A percentile compares a stretch with the other conserved stretches of the same genome.
Conservation (phyloP, 2,888 invertebrate genomes). For the Polyploca ridens region DNA sequence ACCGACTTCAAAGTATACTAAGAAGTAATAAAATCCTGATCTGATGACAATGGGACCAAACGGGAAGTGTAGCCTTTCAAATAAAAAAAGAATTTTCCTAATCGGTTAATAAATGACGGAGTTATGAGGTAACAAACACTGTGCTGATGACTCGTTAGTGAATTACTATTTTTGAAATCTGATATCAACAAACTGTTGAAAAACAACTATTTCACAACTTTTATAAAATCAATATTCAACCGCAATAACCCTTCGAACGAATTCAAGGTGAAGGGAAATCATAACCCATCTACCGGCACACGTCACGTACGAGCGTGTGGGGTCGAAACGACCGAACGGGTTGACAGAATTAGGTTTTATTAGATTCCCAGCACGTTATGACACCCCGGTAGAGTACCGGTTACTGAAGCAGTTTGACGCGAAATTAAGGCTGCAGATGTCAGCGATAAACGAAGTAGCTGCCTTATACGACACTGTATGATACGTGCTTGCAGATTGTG, state of each 20-base stretch:
- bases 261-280: constrained; percentile 9
- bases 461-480: not conserved
- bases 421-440: constrained; percentile 3
- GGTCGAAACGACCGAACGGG: constrained; percentile 12
- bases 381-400: constrained; percentile 21
- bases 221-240: not conserved
- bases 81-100: no score
- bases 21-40: no score
- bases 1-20: no score
- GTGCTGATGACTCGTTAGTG: no score
- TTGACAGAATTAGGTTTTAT: constrained; percentile 21
- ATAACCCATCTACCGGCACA: constrained; percentile 11
- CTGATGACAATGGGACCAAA: no score
- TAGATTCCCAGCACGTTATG: constrained; percentile 26
- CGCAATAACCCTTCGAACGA: not conserved
- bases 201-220: not conserved
- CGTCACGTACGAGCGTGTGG: constrained; percentile 22
- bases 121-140: no score
- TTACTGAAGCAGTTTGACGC: constrained; percentile 2
- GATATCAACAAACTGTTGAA: not conserved
- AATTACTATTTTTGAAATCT: not conserved
- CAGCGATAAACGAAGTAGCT: not conserved
- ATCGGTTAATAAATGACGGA: no score
- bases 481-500: no score
- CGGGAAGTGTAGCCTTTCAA: no score